A percentile compares a stretch with the other conserved stretches of the same genome.
phyloP scores from a whole-genome alignment of 2,797 vertebrate species.

The Clarias laeviceps region DNA sequence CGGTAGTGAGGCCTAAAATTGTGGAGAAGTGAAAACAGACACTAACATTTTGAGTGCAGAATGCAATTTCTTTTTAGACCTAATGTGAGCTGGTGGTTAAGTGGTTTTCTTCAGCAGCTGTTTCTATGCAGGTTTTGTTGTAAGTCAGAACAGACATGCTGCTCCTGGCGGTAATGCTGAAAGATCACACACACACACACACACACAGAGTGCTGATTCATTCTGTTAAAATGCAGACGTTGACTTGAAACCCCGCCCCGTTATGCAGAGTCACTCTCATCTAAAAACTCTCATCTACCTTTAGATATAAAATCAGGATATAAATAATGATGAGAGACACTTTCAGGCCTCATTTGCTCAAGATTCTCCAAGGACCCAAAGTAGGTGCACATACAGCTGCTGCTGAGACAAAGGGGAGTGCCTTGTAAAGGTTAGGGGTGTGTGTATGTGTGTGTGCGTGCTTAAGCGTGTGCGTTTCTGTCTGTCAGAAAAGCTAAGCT shows the following conservation, averaged over 20 bases:
- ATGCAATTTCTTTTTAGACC: not conserved
- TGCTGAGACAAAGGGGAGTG: slow-evolving; percentile 42
- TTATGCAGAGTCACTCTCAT: not conserved
- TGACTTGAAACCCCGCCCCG: slow-evolving; percentile 18
- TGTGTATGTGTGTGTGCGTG: slow-evolving; percentile 17
- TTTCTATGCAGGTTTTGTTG: slow-evolving; percentile 26
- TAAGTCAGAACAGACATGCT: slow-evolving; percentile 49
- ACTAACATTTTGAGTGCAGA: slow-evolving; percentile 11
- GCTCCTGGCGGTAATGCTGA: slow-evolving; percentile 40
- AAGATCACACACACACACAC: slow-evolving; percentile 21
- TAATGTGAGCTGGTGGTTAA: slow-evolving; percentile 9
- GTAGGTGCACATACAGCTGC: slow-evolving; percentile 55
- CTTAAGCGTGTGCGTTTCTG: slow-evolving; percentile 1
- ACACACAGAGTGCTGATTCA: slow-evolving; percentile 40
- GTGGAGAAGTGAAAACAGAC: slow-evolving; percentile 12
- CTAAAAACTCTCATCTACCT: not conserved
- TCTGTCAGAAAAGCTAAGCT: not conserved
- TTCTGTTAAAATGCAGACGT: slow-evolving; percentile 12
- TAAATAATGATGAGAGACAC: not conserved
- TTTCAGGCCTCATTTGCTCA: not conserved
- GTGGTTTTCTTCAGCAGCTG: slow-evolving; percentile 26
- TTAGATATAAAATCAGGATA: not conserved
- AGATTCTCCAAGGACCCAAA: slow-evolving; percentile 37
- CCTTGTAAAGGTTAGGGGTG: slow-evolving; percentile 22
- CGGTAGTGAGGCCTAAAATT: not conserved